A percentile compares a stretch with the other conserved stretches of the same genome.
phyloP scores from a whole-genome alignment of 2,113 vertebrate species.

The Equus przewalskii region DNA sequence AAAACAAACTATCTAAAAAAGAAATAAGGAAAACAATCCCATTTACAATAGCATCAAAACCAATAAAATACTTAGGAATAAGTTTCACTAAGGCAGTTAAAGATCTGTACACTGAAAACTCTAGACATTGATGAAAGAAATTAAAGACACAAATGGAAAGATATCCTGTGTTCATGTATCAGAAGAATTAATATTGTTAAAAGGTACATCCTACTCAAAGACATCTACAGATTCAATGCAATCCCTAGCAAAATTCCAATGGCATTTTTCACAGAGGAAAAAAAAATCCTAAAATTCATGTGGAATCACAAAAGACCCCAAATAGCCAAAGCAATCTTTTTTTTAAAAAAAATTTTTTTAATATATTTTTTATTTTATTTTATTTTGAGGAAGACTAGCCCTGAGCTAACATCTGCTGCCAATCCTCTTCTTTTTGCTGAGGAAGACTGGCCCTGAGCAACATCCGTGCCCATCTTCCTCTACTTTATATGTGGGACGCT shows the following conservation, averaged over 20 bases:
- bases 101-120: background rate
- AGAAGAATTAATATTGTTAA: background rate
- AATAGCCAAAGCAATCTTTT: too few species aligned
- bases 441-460: too few species aligned
- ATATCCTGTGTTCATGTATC: background rate
- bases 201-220: background rate
- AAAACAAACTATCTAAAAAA: background rate
- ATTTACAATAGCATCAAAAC: background rate
- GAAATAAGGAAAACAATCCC: background rate
- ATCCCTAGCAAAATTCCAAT: background rate
- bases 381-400: too few species aligned
- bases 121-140: background rate
- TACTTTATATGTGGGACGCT: too few species aligned
- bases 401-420: too few species aligned
- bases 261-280: background rate
- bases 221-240: background rate
- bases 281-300: background rate
- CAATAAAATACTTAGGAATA: background rate
- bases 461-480: too few species aligned
- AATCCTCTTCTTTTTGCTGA: too few species aligned
- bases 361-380: too few species aligned
- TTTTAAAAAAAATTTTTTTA: too few species aligned
- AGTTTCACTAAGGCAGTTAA: background rate
- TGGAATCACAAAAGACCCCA: background rate
- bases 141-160: background rate